Evolutionary conservation across 2,797 vertebrate genomes (phyloP).

Genomic region (Spondyliosoma cantharus): DNA sequence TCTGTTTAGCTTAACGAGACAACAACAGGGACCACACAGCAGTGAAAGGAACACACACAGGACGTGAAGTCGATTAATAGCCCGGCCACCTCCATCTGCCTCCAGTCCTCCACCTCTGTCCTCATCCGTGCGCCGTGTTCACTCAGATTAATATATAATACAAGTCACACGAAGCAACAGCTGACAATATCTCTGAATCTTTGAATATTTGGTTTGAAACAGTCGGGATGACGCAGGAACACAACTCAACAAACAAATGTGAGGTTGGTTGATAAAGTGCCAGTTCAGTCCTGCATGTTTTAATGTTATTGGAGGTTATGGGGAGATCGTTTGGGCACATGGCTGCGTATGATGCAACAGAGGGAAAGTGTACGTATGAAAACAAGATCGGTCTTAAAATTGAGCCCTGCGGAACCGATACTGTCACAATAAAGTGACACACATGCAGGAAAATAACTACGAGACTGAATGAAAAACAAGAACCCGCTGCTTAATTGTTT

Average conservation of each 20-base stretch:
- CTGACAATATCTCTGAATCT: no score
- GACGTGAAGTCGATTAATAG: background rate
- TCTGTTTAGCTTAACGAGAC: background rate
- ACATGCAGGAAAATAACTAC: background rate
- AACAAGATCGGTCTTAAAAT: background rate
- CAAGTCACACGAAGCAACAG: background rate
- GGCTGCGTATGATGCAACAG: no score
- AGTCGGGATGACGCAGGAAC: no score
- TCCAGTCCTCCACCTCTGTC: background rate
- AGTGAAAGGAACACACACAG: background rate
- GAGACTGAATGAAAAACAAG: no score
- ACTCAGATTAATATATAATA: background rate
- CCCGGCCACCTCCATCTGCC: background rate
- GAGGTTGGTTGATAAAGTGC: no score
- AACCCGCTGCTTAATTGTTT: no score
- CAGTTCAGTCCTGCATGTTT: no score
- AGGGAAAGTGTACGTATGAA: background rate
- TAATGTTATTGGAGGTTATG: no score
- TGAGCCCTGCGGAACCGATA: background rate
- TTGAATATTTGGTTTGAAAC: no score
- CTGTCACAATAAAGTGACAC: background rate
- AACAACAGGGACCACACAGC: background rate
- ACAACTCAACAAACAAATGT: no score
- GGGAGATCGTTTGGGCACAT: no score
- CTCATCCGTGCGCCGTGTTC: background rate